These are phyloP conservation scores for Branchipolynoe longqiensis DNA, from an alignment of 2,888 invertebrate genomes.

Conservation along the genomic window DNA sequence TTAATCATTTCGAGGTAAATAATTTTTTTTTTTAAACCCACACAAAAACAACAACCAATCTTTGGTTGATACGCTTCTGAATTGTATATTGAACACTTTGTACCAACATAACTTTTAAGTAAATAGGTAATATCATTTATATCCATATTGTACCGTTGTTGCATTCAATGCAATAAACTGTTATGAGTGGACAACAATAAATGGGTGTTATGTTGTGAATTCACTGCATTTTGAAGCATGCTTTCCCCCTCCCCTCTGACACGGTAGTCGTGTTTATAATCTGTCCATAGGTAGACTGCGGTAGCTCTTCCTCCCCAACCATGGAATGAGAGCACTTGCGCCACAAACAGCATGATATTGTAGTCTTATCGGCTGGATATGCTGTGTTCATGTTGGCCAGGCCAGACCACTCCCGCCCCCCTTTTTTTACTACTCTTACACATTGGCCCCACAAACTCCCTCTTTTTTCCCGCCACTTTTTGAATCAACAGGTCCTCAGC, in stretches of 20 bases:
- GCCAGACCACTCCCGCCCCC: conserved; percentile 44
- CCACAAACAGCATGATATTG: conserved; percentile 53
- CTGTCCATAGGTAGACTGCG: conserved; percentile 50
- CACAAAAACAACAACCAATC: conserved; percentile 55
- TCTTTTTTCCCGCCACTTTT: neutral
- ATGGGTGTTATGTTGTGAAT: conserved; percentile 58
- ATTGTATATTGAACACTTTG: conserved; percentile 59
- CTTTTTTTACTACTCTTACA: conserved; percentile 34
- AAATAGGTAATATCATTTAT: conserved; percentile 61
- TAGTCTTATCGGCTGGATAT: conserved; percentile 51
- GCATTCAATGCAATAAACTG: conserved; percentile 62
- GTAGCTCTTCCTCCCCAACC: conserved; percentile 52
- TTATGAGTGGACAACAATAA: conserved; percentile 60
- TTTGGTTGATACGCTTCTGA: conserved; percentile 57
- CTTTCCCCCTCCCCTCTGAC: conserved; percentile 30
- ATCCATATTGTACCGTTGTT: conserved; percentile 61
- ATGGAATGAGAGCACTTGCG: conserved; percentile 50
- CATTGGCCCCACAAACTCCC: conserved; percentile 14
- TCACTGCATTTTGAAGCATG: conserved; percentile 58
- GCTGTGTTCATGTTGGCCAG: conserved; percentile 53
- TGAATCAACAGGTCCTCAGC: neutral
- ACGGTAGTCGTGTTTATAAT: conserved; percentile 54
- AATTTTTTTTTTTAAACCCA: conserved; percentile 32
- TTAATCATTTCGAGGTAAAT: conserved; percentile 45
- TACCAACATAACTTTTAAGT: conserved; percentile 53